Evolutionary conservation across 1,140 invertebrate genomes (phyloP), one percentile per base, ranked within the genome.

Genomic region (Drosophila melanogaster): DNA sequence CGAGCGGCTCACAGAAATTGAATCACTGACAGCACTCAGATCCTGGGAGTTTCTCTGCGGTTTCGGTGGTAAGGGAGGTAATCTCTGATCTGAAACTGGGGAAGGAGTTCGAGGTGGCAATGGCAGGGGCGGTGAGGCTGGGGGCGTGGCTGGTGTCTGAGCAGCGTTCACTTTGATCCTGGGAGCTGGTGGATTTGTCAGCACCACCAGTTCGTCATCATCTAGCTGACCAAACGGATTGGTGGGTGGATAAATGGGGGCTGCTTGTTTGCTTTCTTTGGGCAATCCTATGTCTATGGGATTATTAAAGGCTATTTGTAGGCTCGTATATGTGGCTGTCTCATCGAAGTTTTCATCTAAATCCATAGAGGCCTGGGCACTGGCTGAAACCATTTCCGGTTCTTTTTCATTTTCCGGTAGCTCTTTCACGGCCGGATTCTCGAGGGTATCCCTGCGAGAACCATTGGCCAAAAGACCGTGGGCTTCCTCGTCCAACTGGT

Each of bases 231-330:
- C 81, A n/a, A 89, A 89, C 0, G 83, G 84, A 85, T 85, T 89
- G 7, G 73, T 59, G 8, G 41, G 67, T 11, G 78, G 79, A 50
- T 90, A 81, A 4, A 19, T 24, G 12, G 46, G 58, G 4, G 26
- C 10, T 4, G 8, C 37, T 44, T 17, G 22, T n/a, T 35, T 59
- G 35, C 15, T 67, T 35, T 61, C 50, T 22, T 19, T 66, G 24
- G 33, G 64, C 4, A 66, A n/a, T n/a, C 47, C 70, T 49, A 90
- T 90, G 0, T 76, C 56, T 8, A 96, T 90, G 0, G 96, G 96
- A 93, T 97, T 97, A 90, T 96, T 96, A 93, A 97, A 97, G 0
- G 97, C 96, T 83, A 97, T 93, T 90, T 97, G 96, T 40, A 97
- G 92, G 87, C 96, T 97, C 0, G 95, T 96, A 76, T 97, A 97